phyloP scores from a whole-genome alignment of 2,888 invertebrate species.

The Lasioglossum oenotherae region DNA sequence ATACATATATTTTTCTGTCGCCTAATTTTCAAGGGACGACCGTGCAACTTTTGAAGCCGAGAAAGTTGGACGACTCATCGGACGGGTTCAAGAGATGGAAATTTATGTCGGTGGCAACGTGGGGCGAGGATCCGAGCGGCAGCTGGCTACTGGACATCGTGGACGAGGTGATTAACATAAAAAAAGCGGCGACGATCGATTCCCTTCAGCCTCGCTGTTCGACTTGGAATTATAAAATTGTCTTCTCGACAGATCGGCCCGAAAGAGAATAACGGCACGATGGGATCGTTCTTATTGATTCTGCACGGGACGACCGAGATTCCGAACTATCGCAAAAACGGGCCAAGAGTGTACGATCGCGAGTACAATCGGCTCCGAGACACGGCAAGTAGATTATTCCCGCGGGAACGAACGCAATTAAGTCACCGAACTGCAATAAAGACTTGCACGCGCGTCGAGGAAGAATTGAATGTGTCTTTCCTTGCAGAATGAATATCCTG shows the following conservation, averaged over 20 bases:
- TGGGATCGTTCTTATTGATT: conserved; percentile 87
- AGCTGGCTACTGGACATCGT: conserved; percentile 86
- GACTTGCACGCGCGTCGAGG: not conserved
- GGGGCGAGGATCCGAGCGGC: conserved; percentile 94
- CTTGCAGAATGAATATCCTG: conserved; percentile 22
- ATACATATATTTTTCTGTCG: not conserved
- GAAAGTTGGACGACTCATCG: conserved; percentile 89
- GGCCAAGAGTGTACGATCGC: conserved; percentile 86
- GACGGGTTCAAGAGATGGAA: conserved; percentile 93
- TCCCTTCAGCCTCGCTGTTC: conserved; percentile 11
- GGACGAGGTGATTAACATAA: conserved; percentile 82
- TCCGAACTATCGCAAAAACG: conserved; percentile 88
- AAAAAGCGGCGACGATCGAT: not conserved
- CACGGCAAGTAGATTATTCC: conserved; percentile 64
- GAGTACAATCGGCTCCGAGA: conserved; percentile 85
- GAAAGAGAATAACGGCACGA: conserved; percentile 85
- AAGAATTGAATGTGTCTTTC: not conserved
- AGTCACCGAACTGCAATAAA: not conserved
- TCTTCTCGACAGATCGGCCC: conserved; percentile 81
- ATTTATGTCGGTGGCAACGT: conserved; percentile 95
- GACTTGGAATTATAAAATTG: not conserved
- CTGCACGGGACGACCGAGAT: conserved; percentile 90
- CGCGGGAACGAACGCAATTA: not conserved
- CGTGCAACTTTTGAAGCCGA: conserved; percentile 89
- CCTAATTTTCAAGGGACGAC: conserved; percentile 86